Conservation (phyloP, 2,888 invertebrate genomes). For the Drosophila buzzatii region DNA sequence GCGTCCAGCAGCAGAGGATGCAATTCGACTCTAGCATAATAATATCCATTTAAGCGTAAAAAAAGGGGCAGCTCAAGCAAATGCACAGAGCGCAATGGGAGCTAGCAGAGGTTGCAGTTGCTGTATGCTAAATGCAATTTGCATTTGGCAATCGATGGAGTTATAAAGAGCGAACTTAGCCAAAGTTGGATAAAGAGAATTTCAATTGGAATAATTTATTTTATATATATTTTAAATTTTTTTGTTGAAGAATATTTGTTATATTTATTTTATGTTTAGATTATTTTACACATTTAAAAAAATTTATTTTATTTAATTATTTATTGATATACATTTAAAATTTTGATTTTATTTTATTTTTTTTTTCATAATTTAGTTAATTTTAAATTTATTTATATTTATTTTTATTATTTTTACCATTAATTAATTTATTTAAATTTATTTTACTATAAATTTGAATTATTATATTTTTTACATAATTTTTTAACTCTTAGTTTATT, state of each 20-base stretch:
- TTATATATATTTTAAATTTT: neutral
- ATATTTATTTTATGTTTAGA: neutral
- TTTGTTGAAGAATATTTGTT: neutral
- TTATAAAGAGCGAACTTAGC: neutral
- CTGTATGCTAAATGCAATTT: slow-evolving; percentile 24
- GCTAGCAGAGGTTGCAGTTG: neutral
- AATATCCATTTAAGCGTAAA: slow-evolving; percentile 69
- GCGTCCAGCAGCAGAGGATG: slow-evolving; percentile 51
- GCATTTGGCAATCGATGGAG: slow-evolving; percentile 23
- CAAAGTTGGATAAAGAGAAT: neutral
- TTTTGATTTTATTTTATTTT: no score
- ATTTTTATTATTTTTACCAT: no score
- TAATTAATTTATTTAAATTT: no score
- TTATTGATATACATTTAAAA: no score
- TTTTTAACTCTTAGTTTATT: neutral
- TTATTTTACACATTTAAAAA: neutral
- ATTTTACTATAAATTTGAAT: neutral
- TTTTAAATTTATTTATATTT: no score
- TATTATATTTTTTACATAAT: no score
- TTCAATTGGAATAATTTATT: neutral
- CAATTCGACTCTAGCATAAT: slow-evolving; percentile 41
- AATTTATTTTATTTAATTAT: neutral
- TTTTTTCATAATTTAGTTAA: no score
- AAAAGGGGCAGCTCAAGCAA: slow-evolving; percentile 11
- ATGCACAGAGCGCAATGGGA: neutral